Conservation (phyloP, 2,888 invertebrate genomes). For the Aphidius colemani region DNA sequence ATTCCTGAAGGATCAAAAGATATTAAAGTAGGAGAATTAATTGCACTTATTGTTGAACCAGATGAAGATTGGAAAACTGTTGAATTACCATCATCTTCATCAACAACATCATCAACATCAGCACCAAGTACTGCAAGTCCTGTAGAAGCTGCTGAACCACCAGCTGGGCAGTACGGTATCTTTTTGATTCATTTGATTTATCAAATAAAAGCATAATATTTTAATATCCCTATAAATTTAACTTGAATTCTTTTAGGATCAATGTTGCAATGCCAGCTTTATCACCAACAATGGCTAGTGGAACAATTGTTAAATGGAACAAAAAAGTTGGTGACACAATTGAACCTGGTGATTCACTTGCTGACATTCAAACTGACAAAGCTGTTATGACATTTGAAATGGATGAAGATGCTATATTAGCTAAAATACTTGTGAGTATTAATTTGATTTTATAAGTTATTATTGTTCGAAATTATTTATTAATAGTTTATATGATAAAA, state of each 20-base stretch:
- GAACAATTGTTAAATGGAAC: slow-evolving; percentile 65
- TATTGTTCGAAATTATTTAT: background rate
- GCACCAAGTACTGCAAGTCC: slow-evolving; percentile 31
- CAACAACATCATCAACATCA: slow-evolving; percentile 19
- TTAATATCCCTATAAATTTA: background rate
- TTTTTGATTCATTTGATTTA: background rate
- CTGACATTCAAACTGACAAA: slow-evolving; percentile 72
- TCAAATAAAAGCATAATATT: background rate
- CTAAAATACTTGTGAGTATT: slow-evolving; percentile 64
- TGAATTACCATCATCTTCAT: slow-evolving; percentile 47
- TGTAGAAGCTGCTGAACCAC: slow-evolving; percentile 37
- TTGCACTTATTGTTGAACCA: slow-evolving; percentile 67
- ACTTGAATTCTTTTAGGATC: slow-evolving; percentile 41
- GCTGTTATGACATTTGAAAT: slow-evolving; percentile 67
- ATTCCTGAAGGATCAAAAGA: slow-evolving; percentile 64
- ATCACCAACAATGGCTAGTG: slow-evolving; percentile 69
- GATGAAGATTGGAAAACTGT: slow-evolving; percentile 69
- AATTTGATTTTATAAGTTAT: background rate
- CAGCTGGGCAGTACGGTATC: slow-evolving; percentile 50
- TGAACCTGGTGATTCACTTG: slow-evolving; percentile 67
- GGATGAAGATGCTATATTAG: slow-evolving; percentile 67
- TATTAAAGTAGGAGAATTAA: slow-evolving; percentile 64
- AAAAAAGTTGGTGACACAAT: slow-evolving; percentile 65
- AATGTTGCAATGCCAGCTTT: slow-evolving; percentile 65
- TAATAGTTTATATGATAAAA: background rate